Evolutionary conservation across 2,797 vertebrate species (phyloP), one percentile per base, ranked within the genome.

Genomic region (Myripristis murdjan): DNA sequence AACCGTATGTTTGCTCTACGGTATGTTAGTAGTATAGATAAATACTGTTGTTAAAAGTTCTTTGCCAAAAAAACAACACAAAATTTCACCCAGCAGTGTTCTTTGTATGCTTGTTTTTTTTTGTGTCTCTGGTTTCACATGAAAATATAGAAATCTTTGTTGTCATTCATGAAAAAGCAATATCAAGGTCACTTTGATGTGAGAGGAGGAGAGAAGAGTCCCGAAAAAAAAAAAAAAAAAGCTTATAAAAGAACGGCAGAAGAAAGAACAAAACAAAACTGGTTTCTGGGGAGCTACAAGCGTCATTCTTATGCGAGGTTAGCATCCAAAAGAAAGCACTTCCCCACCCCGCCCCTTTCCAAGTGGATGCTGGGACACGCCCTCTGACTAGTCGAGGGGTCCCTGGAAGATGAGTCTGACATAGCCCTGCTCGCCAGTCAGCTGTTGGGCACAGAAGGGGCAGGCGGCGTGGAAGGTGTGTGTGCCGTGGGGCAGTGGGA

Each of bases 361-460:
- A 69, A 53, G 57, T 61, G 70, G 55, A 78, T 20, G 60, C 59
- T 61, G 76, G 78, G 71, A 64, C n/a, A 64, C 37, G 49, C 11
- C n/a, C 54, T 24, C 26, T 8, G 33, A 23, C 91, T 96, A 99
- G 94, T 99, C 98, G 26, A 99, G 95, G 63, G 97, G 98, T 77
- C 97, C 97, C 92, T 99, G 98, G 94, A 99, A 99, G 93, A 99
- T 99, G 86, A 99, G 98, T 96, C 97, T 97, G 91, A 98, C 95
- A 89, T 93, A 98, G 79, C 96, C 96, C 83, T 97, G 97, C 92
- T 98, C 97, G 11, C 96, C 96, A 63, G 88, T 95, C 89, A 99
- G 95, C 93, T 98, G 97, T 85, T 97, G 97, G 5, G 97, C 97
- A 0, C 98, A 99, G 93, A 99, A 99, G 0, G 98, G 98, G 70